Conservation (phyloP, 1,140 invertebrate genomes). For the Tetragonula clypearis region DNA sequence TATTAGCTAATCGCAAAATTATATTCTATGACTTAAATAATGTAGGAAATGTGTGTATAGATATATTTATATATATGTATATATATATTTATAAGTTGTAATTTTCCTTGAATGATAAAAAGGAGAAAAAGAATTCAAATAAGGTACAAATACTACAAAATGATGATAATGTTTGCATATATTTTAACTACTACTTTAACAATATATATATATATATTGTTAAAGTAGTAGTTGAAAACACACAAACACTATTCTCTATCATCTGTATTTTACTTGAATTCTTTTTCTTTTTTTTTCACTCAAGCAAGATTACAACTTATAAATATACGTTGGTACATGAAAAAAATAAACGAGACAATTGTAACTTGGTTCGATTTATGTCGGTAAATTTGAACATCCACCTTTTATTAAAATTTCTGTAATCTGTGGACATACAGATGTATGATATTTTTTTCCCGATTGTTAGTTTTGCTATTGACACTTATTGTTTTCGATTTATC, state of each 20-base stretch:
- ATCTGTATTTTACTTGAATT: slow-evolving; percentile 51
- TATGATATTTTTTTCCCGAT: slow-evolving; percentile 53
- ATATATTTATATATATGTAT: slow-evolving; percentile 54
- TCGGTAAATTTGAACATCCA: slow-evolving; percentile 55
- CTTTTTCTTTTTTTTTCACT: slow-evolving; percentile 14
- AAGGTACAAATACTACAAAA: slow-evolving; percentile 56
- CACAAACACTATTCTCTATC: slow-evolving; percentile 64
- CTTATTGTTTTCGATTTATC: slow-evolving; percentile 65
- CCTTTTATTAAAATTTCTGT: slow-evolving; percentile 75
- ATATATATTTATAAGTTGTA: slow-evolving; percentile 49
- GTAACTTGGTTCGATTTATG: slow-evolving; percentile 60
- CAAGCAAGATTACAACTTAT: slow-evolving; percentile 49
- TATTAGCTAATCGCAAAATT: slow-evolving; percentile 53
- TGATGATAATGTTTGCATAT: slow-evolving; percentile 53
- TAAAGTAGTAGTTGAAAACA: slow-evolving; percentile 62
- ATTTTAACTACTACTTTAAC: no score
- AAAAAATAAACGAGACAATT: slow-evolving; percentile 63
- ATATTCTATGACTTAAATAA: slow-evolving; percentile 56
- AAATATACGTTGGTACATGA: slow-evolving; percentile 51
- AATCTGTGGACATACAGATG: slow-evolving; percentile 72
- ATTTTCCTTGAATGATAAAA: slow-evolving; percentile 31
- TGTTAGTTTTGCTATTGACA: slow-evolving; percentile 53
- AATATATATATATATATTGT: neutral
- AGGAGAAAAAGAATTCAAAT: neutral
- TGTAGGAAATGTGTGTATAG: slow-evolving; percentile 42